phyloP scores from a whole-genome alignment of 2,113 vertebrate genomes.

The Macrotis lagotis region DNA sequence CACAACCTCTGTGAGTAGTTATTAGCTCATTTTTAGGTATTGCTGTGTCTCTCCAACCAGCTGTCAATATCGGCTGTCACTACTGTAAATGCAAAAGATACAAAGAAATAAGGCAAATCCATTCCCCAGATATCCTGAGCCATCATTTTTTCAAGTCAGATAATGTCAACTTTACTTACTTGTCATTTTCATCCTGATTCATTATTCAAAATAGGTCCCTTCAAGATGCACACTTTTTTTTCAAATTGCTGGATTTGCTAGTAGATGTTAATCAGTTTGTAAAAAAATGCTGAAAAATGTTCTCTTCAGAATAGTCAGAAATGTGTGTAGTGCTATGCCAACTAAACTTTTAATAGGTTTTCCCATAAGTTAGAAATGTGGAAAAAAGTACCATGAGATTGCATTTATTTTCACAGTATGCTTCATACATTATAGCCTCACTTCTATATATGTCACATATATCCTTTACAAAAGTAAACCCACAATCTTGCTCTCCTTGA shows the following conservation, averaged over 20 bases:
- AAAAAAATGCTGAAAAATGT: not conserved
- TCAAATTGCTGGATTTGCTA: constrained; percentile 25
- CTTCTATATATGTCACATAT: not conserved
- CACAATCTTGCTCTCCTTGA: not conserved
- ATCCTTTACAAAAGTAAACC: not conserved
- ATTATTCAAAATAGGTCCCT: not conserved
- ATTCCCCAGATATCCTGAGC: not conserved
- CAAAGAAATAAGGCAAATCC: constrained; percentile 13
- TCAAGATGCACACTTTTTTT: constrained; percentile 4
- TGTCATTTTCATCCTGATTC: constrained; percentile 7
- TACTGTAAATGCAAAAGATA: constrained; percentile 6
- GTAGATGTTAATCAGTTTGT: constrained; percentile 12
- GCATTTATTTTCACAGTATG: constrained; percentile 46
- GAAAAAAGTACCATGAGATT: constrained; percentile 28
- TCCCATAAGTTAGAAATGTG: constrained; percentile 37
- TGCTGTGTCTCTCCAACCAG: constrained; percentile 28
- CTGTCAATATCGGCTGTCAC: constrained; percentile 50
- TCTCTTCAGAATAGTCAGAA: not conserved
- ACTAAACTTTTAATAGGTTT: constrained; percentile 28
- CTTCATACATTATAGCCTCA: not conserved
- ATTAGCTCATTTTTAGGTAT: constrained; percentile 52
- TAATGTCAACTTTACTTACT: not conserved
- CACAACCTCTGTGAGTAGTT: not conserved
- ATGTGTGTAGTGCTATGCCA: constrained; percentile 24
- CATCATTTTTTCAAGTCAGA: constrained; percentile 23